phyloP scores from a whole-genome alignment of 2,888 invertebrate species.

The Cryptocheilus praepositus region DNA sequence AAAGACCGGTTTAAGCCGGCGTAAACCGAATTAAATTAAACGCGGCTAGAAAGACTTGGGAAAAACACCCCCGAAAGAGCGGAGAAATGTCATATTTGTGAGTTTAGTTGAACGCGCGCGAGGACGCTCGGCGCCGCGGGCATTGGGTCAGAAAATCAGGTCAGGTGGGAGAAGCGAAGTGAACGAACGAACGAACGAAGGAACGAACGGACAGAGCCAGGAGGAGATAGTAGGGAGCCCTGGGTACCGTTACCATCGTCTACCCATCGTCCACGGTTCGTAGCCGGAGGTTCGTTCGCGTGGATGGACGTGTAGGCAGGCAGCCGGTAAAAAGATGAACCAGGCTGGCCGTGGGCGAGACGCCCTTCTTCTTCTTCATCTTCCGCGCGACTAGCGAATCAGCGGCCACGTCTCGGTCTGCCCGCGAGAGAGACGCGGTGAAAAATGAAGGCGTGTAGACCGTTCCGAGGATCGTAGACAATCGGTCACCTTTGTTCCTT shows the following conservation, averaged over 20 bases:
- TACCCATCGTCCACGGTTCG: conserved; percentile 31
- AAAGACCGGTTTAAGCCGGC: no score
- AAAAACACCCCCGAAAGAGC: background rate
- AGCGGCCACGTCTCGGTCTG: no score
- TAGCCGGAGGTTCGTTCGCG: conserved; percentile 33
- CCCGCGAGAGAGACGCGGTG: no score
- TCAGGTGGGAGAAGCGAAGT: conserved; percentile 36
- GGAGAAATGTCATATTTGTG: background rate
- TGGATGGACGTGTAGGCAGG: conserved; percentile 27
- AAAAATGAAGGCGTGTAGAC: no score
- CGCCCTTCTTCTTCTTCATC: background rate
- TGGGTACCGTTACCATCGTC: conserved; percentile 51
- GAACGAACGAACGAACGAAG: conserved; percentile 20
- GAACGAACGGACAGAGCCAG: conserved; percentile 17
- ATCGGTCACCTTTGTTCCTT: no score
- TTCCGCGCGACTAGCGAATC: background rate
- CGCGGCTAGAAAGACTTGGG: background rate
- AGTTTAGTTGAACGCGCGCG: background rate
- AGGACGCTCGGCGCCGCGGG: conserved; percentile 25
- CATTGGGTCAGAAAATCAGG: conserved; percentile 62
- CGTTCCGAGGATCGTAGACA: no score
- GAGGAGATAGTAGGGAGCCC: conserved; percentile 37
- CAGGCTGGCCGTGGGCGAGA: conserved; percentile 3
- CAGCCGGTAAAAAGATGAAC: conserved; percentile 18
- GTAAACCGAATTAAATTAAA: no score